These are phyloP conservation scores for Cochlearius cochlearius DNA, from an alignment of 2,113 vertebrate species.

Conservation along the genomic window DNA sequence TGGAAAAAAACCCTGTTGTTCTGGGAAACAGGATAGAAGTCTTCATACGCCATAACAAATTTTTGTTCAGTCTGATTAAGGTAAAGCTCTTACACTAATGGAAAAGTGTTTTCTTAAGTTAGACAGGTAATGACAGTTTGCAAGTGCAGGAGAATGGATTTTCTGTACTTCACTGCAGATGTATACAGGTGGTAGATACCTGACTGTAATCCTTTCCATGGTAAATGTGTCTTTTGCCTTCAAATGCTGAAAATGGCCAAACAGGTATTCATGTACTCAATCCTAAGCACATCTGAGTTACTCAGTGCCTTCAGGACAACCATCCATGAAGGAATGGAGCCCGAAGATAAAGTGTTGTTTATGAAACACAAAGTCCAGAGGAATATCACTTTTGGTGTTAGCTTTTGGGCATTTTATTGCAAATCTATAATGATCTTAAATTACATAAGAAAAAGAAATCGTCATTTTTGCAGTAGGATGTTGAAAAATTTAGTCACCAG, in stretches of 20 bases:
- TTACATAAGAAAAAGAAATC: not conserved
- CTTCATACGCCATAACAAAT: not conserved
- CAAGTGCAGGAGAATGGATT: not conserved
- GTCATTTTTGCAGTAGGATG: not conserved
- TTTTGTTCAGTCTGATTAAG: not conserved
- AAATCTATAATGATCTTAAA: not conserved
- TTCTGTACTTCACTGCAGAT: not conserved
- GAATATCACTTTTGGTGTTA: not conserved
- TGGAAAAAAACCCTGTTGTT: not conserved
- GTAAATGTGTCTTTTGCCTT: not conserved
- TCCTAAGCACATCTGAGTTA: not conserved
- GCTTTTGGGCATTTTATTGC: not conserved
- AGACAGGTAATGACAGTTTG: not conserved
- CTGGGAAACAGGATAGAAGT: not conserved
- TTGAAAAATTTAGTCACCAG: not conserved
- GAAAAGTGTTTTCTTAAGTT: not conserved
- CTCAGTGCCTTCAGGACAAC: not conserved
- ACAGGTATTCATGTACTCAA: not conserved
- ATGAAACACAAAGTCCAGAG: not conserved
- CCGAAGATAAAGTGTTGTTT: not conserved
- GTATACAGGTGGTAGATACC: not conserved
- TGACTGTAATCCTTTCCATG: not conserved
- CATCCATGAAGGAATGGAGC: not conserved
- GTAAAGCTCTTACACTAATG: not conserved
- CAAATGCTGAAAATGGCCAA: not conserved